Percentiles rank a stretch among this genome's conserved stretches.
Evolutionary conservation across 2,888 invertebrate species (phyloP).

Genomic region (Nemapogon koenigi): DNA sequence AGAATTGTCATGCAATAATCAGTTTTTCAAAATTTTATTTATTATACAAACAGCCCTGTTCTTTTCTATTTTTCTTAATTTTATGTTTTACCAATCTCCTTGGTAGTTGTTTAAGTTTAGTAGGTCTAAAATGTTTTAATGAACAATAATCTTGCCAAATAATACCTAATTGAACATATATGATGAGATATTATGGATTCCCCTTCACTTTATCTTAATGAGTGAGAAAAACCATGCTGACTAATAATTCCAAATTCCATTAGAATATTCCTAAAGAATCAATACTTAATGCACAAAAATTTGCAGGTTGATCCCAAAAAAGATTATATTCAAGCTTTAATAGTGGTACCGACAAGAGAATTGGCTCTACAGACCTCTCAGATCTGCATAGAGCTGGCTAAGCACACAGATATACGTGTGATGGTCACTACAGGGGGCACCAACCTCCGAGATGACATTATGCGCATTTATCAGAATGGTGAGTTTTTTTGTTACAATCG

Average conservation of each 20-base stretch:
- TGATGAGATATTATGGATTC: slow-evolving; percentile 60
- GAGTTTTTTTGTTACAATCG: slow-evolving; percentile 25
- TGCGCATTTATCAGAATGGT: slow-evolving; percentile 99
- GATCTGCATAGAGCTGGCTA: slow-evolving; percentile 98
- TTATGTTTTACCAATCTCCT: no score
- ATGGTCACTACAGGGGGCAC: slow-evolving; percentile 99
- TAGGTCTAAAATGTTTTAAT: no score
- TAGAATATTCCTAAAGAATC: background rate
- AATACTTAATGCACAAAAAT: slow-evolving; percentile 3
- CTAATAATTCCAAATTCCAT: background rate
- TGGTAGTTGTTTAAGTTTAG: no score
- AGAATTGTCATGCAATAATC: no score
- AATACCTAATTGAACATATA: slow-evolving; percentile 28
- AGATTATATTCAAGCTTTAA: slow-evolving; percentile 95
- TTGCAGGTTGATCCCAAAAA: slow-evolving; percentile 77
- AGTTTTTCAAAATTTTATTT: no score
- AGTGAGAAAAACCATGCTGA: slow-evolving; percentile 44
- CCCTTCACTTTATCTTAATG: slow-evolving; percentile 59
- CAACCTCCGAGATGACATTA: slow-evolving; percentile 96
- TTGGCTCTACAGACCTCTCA: slow-evolving; percentile 99
- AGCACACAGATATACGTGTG: slow-evolving; percentile 95
- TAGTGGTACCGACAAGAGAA: slow-evolving; percentile 98
- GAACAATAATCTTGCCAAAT: no score
- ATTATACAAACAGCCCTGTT: no score
- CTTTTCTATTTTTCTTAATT: no score